Evolutionary conservation across 2,113 vertebrate species (phyloP), one percentile per base, ranked within the genome.

Genomic region (Polypterus bichir): DNA sequence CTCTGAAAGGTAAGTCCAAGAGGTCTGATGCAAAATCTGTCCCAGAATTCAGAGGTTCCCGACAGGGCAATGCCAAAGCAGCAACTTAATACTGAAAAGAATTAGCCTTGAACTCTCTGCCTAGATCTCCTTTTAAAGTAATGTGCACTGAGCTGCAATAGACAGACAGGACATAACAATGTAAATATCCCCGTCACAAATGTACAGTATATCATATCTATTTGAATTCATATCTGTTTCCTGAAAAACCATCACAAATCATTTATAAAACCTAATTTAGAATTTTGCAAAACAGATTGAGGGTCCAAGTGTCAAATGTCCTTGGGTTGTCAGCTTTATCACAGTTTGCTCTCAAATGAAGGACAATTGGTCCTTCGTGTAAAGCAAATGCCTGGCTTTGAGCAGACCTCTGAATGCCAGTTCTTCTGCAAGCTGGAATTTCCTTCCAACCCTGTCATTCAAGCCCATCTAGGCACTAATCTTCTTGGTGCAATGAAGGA

Each of bases 331-430:
- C 68, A 68, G 76, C 74, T 71, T 67, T 74, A 74, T 54, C 44
- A 68, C 68, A 74, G 75, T 79, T 75, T 75, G 59, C 48, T 55
- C 46, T 70, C 65, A 65, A 73, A 69, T 74, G 80, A 82, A 85
- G 81, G 83, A 81, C 81, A 77, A 81, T 76, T 71, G 82, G 77
- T 83, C 79, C 81, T 82, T 72, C 7, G 82, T 79, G 80, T 82
- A 78, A 80, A 80, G 78, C 73, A 75, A 80, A 73, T 72, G 70
- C 73, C 77, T 81, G 78, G 80, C 79, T 77, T 81, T 79, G 74
- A 80, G 74, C 75, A 69, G 77, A 75, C 76, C 71, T 75, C 70
- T 68, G 74, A 70, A 71, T 81, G 81, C 80, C 83, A 84, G 83
- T 72, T 79, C 76, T 70, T 74, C 66, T 58, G 65, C 76, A 70